These are phyloP conservation scores for Dicyrtoma fusca DNA, from an alignment of 2,888 invertebrate species.

Conservation along the genomic window DNA sequence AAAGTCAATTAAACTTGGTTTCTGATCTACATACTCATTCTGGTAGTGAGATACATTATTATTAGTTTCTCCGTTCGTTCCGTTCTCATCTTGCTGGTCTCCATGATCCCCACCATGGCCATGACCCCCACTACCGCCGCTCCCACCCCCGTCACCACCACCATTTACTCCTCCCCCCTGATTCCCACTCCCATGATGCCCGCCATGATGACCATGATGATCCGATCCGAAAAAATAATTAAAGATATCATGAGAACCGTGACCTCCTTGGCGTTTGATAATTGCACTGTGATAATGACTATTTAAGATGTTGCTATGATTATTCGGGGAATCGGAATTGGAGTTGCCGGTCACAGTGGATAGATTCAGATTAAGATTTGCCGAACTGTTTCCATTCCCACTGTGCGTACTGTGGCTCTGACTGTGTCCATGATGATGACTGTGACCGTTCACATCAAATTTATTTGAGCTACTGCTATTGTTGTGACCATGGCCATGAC, in stretches of 20 bases:
- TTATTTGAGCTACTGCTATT: not conserved
- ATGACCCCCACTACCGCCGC: too few species aligned
- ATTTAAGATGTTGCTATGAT: not conserved
- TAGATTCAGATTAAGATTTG: not conserved
- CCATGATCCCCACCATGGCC: constrained; percentile 12
- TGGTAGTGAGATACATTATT: constrained; percentile 35
- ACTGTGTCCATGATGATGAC: constrained; percentile 22
- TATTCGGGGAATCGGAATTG: not conserved
- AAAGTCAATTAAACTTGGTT: constrained; percentile 42
- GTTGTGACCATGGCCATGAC: constrained; percentile 9
- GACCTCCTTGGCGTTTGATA: constrained; percentile 20
- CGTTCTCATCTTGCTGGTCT: not conserved
- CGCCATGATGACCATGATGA: not conserved
- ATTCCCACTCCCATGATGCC: constrained; percentile 6
- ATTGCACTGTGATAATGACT: constrained; percentile 19
- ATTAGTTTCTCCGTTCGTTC: constrained; percentile 7
- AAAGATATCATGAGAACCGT: constrained; percentile 25
- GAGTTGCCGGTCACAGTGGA: not conserved
- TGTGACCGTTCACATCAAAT: constrained; percentile 9
- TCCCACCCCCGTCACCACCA: not conserved
- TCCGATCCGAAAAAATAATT: constrained; percentile 36
- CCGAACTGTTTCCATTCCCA: not conserved
- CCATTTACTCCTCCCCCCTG: not conserved
- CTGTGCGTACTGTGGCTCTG: not conserved
- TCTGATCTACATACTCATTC: constrained; percentile 40